Conservation (phyloP, 2,113 vertebrate species). For the Egretta garzetta region DNA sequence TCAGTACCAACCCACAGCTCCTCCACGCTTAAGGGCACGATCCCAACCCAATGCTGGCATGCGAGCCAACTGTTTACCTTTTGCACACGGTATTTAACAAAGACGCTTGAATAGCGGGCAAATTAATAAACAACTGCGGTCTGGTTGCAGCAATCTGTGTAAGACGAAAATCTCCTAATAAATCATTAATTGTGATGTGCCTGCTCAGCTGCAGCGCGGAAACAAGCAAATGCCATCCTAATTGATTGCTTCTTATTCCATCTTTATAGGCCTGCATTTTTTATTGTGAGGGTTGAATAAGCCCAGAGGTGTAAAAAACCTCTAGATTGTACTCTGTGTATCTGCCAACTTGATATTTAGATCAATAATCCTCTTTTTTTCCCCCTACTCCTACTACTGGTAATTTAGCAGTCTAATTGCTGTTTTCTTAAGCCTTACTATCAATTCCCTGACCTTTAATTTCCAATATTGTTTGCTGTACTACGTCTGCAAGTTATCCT, state of each 20-base stretch:
- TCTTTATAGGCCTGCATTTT: slow-evolving; percentile 54
- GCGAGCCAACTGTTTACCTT: background rate
- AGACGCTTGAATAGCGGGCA: background rate
- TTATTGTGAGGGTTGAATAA: slow-evolving; percentile 39
- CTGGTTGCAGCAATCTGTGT: slow-evolving; percentile 1
- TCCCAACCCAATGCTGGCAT: background rate
- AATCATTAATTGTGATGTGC: slow-evolving; percentile 63
- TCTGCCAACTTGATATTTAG: slow-evolving; percentile 62
- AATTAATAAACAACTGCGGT: background rate
- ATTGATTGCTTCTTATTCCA: slow-evolving; percentile 60
- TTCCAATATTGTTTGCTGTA: slow-evolving; percentile 24
- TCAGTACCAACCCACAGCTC: background rate
- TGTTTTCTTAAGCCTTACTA: slow-evolving; percentile 62
- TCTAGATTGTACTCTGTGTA: slow-evolving; percentile 22
- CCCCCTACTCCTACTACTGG: background rate
- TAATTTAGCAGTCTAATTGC: slow-evolving; percentile 65
- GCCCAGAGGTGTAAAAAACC: slow-evolving; percentile 64
- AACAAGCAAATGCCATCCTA: slow-evolving; percentile 67
- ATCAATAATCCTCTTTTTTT: background rate
- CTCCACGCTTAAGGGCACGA: accelerated
- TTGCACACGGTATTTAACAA: background rate
- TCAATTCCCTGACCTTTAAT: slow-evolving; percentile 69
- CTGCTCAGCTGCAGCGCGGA: slow-evolving; percentile 18
- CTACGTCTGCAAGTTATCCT: background rate
- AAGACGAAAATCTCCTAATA: slow-evolving; percentile 31